Evolutionary conservation across 2,113 vertebrate genomes (phyloP), one percentile per base, ranked within the genome.

Genomic region (Daubentonia madagascariensis): DNA sequence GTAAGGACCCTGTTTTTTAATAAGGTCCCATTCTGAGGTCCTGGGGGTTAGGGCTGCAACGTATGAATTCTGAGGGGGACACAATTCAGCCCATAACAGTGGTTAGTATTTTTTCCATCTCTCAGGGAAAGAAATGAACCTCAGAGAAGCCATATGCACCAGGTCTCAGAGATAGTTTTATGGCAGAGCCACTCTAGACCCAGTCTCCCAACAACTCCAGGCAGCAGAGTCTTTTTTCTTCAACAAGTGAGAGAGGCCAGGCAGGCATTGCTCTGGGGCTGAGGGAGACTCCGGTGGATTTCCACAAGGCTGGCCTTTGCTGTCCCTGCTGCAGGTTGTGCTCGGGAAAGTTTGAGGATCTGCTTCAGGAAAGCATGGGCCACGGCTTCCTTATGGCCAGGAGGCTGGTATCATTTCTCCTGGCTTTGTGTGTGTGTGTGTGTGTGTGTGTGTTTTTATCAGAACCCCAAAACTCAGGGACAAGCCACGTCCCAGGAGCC

Each of bases 221-320:
- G 6, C 4, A 6, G 12, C 11, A 9, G 50, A 12, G 14, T 17
- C 18, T 20, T 43, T 43, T 20, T 35, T 43, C 25, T 30, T 9
- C 2, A 9, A 70, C 18, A 8, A 7, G 2, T 5, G 6, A 67
- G 48, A 50, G 20, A 40, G 14, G 28, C 28, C 23, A 28, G 32
- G 8, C 17, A 18, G 45, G 32, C 84, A 12, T 43, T 4, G 4
- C 16, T 14, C 16, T 17, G 11, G 54, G 52, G 25, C 28, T 0
- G 6, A 54, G 32, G 63, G 30, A 50, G 43, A 2, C 30, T 12
- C 28, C 10, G 0, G 59, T 0, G 8, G 35, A 35, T 23, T 32
- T 2, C 9, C 32, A 9, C 11, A 0, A 0, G 37, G 22, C 3
- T 3, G 22, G 2, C 16, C 3, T 35, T 1, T 6, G 1, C 57